phyloP scores from a whole-genome alignment of 2,113 vertebrate genomes.

The Chaetops frenatus region DNA sequence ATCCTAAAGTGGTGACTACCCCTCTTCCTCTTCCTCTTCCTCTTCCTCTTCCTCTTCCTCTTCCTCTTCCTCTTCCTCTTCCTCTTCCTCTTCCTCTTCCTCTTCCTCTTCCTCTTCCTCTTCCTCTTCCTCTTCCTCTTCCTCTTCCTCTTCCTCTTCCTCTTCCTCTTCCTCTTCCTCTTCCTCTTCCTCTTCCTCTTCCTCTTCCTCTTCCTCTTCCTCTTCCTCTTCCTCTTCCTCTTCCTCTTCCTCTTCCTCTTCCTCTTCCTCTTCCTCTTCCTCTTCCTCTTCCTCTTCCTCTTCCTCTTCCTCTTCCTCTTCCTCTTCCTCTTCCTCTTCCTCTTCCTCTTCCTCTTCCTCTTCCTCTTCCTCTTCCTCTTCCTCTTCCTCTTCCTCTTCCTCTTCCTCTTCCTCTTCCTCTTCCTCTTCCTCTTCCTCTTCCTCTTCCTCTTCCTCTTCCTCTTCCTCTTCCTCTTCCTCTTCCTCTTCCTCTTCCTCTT shows the following conservation, averaged over 20 bases:
- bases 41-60: accelerated
- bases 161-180: accelerated
- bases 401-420: background rate
- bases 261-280: background rate
- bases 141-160: background rate
- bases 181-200: background rate
- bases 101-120: accelerated
- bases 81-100: background rate
- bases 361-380: background rate
- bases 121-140: background rate
- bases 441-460: background rate
- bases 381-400: background rate
- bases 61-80: background rate
- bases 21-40: background rate
- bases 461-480: accelerated
- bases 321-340: background rate
- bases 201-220: accelerated
- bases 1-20: background rate
- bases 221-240: background rate
- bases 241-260: background rate
- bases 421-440: background rate
- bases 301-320: background rate
- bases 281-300: background rate
- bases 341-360: background rate
- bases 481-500: background rate